Conservation (phyloP, 2,888 invertebrate genomes). For the Onchidella celtica region DNA sequence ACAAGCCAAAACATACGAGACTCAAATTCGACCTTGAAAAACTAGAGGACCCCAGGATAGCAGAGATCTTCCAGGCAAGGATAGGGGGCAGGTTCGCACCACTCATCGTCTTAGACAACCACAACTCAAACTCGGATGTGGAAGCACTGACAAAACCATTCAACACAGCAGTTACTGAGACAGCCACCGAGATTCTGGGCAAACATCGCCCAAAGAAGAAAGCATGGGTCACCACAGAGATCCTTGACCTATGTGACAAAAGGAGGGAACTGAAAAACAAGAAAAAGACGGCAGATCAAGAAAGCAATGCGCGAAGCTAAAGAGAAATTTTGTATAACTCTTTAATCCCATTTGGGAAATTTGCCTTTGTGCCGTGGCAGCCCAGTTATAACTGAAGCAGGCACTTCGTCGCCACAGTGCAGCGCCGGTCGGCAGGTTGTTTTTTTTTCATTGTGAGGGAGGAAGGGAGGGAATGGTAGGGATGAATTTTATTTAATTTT, state of each 20-base stretch:
- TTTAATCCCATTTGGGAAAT: too few species aligned
- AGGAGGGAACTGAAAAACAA: conserved; percentile 23
- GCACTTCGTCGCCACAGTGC: too few species aligned
- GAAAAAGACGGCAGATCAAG: neutral
- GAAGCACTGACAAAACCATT: neutral
- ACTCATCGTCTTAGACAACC: neutral
- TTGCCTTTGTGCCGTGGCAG: too few species aligned
- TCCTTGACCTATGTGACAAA: conserved; percentile 38
- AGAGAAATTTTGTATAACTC: too few species aligned
- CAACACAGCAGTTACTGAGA: neutral
- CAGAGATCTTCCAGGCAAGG: neutral
- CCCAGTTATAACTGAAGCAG: too few species aligned
- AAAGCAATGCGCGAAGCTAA: too few species aligned
- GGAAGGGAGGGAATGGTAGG: too few species aligned
- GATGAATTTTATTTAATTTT: too few species aligned
- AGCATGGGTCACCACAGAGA: conserved; percentile 19
- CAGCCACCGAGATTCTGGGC: conserved; percentile 9
- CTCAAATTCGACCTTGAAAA: conserved; percentile 20
- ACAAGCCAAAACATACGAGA: neutral
- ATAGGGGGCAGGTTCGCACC: too few species aligned
- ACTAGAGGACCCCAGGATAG: conserved; percentile 12
- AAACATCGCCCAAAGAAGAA: conserved; percentile 15
- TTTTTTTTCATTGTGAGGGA: too few species aligned
- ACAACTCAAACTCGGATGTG: neutral
- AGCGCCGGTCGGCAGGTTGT: too few species aligned